Evolutionary conservation across 2,888 invertebrate species (phyloP), one percentile per base, ranked within the genome.

Genomic region (Megastigmus dorsalis): DNA sequence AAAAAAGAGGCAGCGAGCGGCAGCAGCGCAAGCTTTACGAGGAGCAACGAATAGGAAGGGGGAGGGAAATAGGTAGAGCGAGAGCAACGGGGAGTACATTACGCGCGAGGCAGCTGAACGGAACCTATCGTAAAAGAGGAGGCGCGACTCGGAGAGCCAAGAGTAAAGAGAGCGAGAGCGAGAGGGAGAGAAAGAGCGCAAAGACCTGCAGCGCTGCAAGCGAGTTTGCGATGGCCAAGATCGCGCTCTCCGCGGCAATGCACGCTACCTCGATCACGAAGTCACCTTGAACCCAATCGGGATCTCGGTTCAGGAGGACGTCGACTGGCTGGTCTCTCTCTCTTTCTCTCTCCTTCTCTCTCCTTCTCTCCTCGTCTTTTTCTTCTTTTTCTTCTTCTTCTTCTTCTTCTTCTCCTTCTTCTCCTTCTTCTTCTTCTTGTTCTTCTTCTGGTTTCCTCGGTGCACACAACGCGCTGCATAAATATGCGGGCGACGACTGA

Each of bases 211-310:
- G n/a, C n/a, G n/a, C n/a, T n/a, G n/a, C n/a, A n/a, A n/a, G n/a
- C n/a, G n/a, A n/a, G n/a, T n/a, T n/a, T n/a, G n/a, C n/a, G n/a
- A n/a, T n/a, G n/a, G n/a, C n/a, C n/a, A n/a, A n/a, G n/a, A n/a
- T n/a, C n/a, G n/a, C n/a, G n/a, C n/a, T n/a, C n/a, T n/a, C n/a
- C n/a, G n/a, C 77, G 83, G 80, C 82, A 80, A 83, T 82, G 81
- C 82, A 81, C 82, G 80, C 78, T 77, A 76, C 77, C 79, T 78
- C 78, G 80, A 83, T 83, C 84, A 82, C 81, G 80, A 80, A 83
- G 80, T 83, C 80, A 82, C 82, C 83, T 83, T 83, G 83, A 84
- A 83, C 83, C 80, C 80, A 77, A 79, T 79, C 79, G 77, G 75
- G 70, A 78, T 80, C 78, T 77, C 78, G 72, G 80, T 80, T 76